phyloP scores from a whole-genome alignment of 2,888 invertebrate genomes.

The Liopterus haemorrhoidalis region DNA sequence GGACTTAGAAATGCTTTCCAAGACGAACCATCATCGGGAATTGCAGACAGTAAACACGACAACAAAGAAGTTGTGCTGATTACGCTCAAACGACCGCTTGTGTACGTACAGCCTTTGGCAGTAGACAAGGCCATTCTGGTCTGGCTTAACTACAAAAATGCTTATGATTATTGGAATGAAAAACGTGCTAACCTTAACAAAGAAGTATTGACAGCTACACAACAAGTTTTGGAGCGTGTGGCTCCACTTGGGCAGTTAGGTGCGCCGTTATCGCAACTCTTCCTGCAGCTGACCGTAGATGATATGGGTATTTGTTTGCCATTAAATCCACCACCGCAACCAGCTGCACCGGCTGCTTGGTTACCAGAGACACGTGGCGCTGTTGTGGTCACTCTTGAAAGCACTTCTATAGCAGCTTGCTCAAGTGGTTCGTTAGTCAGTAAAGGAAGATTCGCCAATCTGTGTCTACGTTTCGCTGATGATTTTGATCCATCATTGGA shows the following conservation, averaged over 20 bases:
- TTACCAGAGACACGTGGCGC: conserved; percentile 71
- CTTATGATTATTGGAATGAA: conserved; percentile 98
- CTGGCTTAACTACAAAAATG: conserved; percentile 99
- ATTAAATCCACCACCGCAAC: conserved; percentile 72
- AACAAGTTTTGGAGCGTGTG: conserved; percentile 68
- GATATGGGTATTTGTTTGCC: conserved; percentile 96
- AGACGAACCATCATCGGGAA: conserved; percentile 79
- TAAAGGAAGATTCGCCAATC: conserved; percentile 82
- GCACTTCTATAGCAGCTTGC: conserved; percentile 92
- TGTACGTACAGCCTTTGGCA: conserved; percentile 95
- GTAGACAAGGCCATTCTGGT: conserved; percentile 97
- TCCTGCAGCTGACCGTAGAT: conserved; percentile 89
- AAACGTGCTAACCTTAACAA: conserved; percentile 86
- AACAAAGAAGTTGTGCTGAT: conserved; percentile 87
- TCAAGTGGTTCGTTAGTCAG: conserved; percentile 94
- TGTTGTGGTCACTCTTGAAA: conserved; percentile 91
- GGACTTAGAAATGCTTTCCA: conserved; percentile 50
- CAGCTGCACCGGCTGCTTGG: conserved; percentile 35
- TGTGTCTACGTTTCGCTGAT: conserved; percentile 92
- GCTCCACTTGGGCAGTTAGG: conserved; percentile 64
- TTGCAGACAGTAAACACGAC: too few species aligned
- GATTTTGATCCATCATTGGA: conserved; percentile 95
- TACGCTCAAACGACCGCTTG: conserved; percentile 84
- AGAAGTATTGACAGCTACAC: conserved; percentile 73
- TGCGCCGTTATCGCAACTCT: conserved; percentile 80